Conservation (phyloP, 1,140 invertebrate genomes). For the Drosophila rhopaloa region DNA sequence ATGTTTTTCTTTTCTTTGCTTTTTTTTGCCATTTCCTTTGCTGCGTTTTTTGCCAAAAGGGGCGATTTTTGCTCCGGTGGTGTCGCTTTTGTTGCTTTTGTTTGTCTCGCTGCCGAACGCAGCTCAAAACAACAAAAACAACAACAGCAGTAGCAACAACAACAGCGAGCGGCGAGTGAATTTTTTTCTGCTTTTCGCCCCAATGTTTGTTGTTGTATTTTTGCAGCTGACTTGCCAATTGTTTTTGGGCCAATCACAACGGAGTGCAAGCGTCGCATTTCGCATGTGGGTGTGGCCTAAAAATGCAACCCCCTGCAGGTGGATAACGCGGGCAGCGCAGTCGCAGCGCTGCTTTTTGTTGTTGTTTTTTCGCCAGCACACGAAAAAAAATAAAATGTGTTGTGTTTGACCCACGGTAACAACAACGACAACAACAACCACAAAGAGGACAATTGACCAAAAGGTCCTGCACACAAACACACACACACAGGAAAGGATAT, state of each 20-base stretch:
- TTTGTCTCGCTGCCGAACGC: constrained; percentile 64
- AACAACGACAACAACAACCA: constrained; percentile 3
- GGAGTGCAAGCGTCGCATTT: constrained; percentile 81
- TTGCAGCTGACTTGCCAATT: constrained; percentile 82
- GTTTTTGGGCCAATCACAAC: constrained; percentile 83
- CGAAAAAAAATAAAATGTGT: constrained; percentile 9
- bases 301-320: constrained; percentile 80
- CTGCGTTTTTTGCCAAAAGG: constrained; percentile 64
- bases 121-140: constrained; percentile 37
- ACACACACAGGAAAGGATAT: not conserved
- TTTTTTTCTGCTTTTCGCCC: constrained; percentile 39
- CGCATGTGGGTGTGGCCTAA: constrained; percentile 84
- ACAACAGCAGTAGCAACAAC: not conserved
- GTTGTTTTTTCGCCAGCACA: constrained; percentile 38
- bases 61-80: constrained; percentile 70
- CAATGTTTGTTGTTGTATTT: constrained; percentile 61
- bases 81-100: constrained; percentile 34
- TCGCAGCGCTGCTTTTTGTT: constrained; percentile 40
- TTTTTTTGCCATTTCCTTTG: constrained; percentile 16
- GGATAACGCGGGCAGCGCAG: constrained; percentile 33
- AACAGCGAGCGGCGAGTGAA: not conserved
- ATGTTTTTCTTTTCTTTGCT: constrained; percentile 36
- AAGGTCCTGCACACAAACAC: constrained; percentile 5
- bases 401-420: constrained; percentile 34
- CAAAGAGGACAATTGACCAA: constrained; percentile 16